Percentiles rank a stretch among this genome's conserved stretches.
phyloP scores from a whole-genome alignment of 2,113 vertebrate species.

The Eulemur rufifrons region DNA sequence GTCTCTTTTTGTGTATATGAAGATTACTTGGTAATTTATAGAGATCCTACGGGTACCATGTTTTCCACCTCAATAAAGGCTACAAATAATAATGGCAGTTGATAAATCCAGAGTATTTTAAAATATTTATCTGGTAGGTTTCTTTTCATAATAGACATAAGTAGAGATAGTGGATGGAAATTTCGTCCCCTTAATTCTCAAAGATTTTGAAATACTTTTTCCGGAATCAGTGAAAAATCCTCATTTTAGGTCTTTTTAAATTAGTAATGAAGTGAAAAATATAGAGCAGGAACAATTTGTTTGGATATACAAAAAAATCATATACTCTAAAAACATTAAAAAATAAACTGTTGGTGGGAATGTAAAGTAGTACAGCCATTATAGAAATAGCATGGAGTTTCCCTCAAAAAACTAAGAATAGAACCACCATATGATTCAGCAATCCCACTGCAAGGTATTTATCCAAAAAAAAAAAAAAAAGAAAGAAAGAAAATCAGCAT shows the following conservation, averaged over 20 bases:
- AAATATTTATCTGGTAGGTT: neutral
- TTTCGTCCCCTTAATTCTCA: neutral
- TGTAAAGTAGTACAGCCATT: neutral
- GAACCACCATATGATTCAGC: neutral
- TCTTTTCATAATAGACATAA: neutral
- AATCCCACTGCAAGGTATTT: neutral
- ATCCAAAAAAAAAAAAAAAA: neutral
- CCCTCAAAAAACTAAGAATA: neutral
- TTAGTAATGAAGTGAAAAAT: neutral
- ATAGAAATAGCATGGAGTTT: neutral
- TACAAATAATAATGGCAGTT: neutral
- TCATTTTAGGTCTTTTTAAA: neutral
- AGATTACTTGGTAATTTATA: neutral
- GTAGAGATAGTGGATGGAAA: neutral
- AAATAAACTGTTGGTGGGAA: neutral
- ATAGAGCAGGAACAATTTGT: neutral
- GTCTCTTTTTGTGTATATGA: neutral
- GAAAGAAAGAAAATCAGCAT: neutral
- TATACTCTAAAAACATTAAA: neutral
- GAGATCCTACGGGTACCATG: neutral
- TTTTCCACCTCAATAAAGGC: neutral
- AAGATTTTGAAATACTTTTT: neutral
- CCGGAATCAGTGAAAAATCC: neutral
- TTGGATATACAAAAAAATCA: neutral
- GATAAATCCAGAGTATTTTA: neutral